phyloP scores from a whole-genome alignment of 2,113 vertebrate genomes.

The Aegithalos caudatus region DNA sequence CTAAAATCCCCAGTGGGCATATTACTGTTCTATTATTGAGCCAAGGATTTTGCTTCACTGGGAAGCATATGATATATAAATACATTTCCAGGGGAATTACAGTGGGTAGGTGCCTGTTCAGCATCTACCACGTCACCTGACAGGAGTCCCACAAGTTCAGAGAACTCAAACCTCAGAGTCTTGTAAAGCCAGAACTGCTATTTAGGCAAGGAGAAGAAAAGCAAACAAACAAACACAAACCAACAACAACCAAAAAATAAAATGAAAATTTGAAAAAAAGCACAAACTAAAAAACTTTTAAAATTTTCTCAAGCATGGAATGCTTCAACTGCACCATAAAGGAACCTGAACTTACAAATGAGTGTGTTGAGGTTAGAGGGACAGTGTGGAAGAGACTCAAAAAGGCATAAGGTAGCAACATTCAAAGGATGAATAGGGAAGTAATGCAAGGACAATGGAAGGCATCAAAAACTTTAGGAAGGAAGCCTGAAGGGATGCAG shows the following conservation, averaged over 20 bases:
- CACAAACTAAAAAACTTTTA: background rate
- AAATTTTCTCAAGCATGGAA: background rate
- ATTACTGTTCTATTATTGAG: background rate
- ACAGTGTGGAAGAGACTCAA: background rate
- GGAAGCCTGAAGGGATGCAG: background rate
- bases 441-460: background rate
- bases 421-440: background rate
- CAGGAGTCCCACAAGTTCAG: background rate
- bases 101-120: background rate
- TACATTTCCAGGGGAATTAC: background rate
- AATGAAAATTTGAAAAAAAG: accelerated
- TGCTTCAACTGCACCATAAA: background rate
- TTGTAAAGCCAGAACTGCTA: background rate
- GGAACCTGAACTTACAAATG: background rate
- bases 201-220: background rate
- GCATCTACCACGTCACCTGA: background rate
- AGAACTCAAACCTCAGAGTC: background rate
- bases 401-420: background rate
- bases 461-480: background rate
- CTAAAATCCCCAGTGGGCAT: background rate
- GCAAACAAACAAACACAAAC: background rate
- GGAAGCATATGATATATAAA: background rate
- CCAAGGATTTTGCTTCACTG: background rate
- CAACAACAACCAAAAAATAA: background rate
- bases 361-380: background rate